Evolutionary conservation across 2,888 invertebrate genomes (phyloP).

Genomic region (Ochropacha duplaris): DNA sequence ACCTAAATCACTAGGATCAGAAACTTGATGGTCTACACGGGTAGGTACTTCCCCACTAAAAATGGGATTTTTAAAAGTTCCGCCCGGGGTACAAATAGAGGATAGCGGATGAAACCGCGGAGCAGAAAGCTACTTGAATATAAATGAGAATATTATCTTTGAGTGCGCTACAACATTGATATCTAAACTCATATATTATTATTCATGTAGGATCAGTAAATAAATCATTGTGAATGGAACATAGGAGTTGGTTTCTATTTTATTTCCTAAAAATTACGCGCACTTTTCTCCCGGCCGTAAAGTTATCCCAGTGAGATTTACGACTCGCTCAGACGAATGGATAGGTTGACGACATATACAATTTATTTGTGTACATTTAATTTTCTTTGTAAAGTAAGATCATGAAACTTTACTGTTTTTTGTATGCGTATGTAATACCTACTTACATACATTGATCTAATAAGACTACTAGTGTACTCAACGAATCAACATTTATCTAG

Average conservation of each 20-base stretch:
- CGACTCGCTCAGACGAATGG: neutral
- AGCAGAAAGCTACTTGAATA: no score
- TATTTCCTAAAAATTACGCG: neutral
- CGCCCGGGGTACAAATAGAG: no score
- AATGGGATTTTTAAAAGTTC: no score
- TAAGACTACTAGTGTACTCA: no score
- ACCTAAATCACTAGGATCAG: no score
- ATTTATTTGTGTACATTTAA: neutral
- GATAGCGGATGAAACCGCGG: no score
- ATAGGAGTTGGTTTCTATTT: neutral
- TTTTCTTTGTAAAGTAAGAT: neutral
- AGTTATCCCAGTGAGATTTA: neutral
- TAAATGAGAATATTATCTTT: no score
- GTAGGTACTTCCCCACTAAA: no score
- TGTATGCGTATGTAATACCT: neutral
- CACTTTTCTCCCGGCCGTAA: neutral
- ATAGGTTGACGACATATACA: neutral
- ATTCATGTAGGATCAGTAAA: neutral
- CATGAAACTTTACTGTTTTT: neutral
- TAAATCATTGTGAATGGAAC: neutral
- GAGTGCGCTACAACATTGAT: neutral
- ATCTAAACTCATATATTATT: neutral
- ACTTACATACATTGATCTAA: no score
- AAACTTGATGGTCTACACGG: no score
- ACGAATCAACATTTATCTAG: no score